Evolutionary conservation across 2,888 invertebrate genomes (phyloP), one percentile per base, ranked within the genome.

Genomic region (Eupithecia insigniata): DNA sequence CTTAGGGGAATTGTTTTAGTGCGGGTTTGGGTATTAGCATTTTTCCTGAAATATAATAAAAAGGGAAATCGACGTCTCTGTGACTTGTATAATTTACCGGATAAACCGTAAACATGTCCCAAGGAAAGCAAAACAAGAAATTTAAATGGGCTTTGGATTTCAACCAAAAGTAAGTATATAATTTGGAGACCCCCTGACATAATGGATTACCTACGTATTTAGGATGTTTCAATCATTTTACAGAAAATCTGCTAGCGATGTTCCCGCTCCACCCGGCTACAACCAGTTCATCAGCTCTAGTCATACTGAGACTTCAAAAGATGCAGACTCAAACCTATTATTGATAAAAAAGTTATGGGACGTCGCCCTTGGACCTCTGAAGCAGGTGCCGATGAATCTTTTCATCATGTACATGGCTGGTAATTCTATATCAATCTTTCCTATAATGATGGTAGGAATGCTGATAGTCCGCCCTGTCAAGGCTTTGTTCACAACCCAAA

Each of bases 401-500:
- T 99, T 99, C 89, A 98, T 99, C 74, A 99, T 99, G 99, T 99
- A 99, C 92, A 99, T 99, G 99, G 99, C 99, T 69, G 99, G 99
- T 26, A 99, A 98, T 90, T 99, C 99, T 0, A 99, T 99, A 84
- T 99, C 99, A 0, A 99, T 99, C 83, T 99, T 99, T 85, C 99
- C 99, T 0, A 99, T 99, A 66, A 99, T 99, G 99, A 99, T 99
- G 99, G 99, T 99, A 12, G 99, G 99, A 61, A 99, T 99, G 99
- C 95, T 99, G 93, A 97, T 99, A 82, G 97, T 99, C 84, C 95
- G 99, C 76, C 99, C 99, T 2, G 96, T 99, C 34, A 99, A 99
- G 92, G 99, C 99, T 3, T 95, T 99, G 71, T 98, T 99, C 89
- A 95, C 98, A 0, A 97, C 98, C 51, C 97, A 97, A 85, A 96